A percentile compares a stretch with the other conserved stretches of the same genome.
Conservation (phyloP, 2,113 vertebrate species). For the Paedocypris sp. region DNA sequence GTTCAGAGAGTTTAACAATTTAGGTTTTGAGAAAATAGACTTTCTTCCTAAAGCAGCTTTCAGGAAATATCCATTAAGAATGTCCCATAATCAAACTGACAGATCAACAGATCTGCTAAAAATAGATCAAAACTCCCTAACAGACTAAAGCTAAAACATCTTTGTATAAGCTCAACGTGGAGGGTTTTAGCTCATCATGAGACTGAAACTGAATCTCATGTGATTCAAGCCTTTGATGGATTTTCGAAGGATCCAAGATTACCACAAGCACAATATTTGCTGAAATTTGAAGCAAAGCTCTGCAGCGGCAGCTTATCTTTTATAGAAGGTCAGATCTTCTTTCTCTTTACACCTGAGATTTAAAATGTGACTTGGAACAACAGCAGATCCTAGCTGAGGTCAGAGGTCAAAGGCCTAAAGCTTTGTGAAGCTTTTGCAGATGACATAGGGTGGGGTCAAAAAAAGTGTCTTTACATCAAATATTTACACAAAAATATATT, state of each 20-base stretch:
- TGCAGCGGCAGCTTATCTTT: slow-evolving; percentile 8
- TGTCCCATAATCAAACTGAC: neutral
- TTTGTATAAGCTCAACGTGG: neutral
- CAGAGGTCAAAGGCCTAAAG: neutral
- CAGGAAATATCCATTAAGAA: neutral
- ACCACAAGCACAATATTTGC: neutral
- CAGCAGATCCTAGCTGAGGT: neutral
- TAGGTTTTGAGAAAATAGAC: too few species aligned
- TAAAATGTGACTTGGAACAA: neutral
- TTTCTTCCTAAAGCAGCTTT: neutral
- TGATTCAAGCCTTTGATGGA: slow-evolving; percentile 4
- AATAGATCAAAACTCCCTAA: neutral
- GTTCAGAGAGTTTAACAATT: too few species aligned
- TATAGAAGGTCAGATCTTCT: slow-evolving; percentile 1
- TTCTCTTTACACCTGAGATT: slow-evolving; percentile 1
- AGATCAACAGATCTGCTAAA: neutral
- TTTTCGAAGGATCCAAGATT: neutral
- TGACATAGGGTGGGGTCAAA: too few species aligned
- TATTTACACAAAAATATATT: too few species aligned
- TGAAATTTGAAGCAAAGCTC: slow-evolving; percentile 4
- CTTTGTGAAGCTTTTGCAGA: too few species aligned
- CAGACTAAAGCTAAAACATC: neutral
- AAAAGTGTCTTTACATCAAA: too few species aligned
- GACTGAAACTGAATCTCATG: neutral
- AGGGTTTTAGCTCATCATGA: neutral